Evolutionary conservation across 2,888 invertebrate genomes (phyloP).

Genomic region (Drosophila paranaensis): DNA sequence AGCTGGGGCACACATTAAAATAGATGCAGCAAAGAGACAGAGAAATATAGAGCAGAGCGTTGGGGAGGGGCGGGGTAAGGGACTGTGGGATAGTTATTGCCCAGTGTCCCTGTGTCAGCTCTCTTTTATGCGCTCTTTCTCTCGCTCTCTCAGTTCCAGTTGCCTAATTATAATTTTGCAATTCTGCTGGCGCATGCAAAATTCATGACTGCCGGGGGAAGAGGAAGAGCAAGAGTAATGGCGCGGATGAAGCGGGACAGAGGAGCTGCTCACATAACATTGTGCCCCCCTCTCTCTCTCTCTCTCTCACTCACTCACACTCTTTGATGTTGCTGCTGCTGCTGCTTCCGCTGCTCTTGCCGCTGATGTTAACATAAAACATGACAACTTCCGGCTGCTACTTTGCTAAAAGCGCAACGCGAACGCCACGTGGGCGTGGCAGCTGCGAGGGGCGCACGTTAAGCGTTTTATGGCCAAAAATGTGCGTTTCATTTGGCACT

Average conservation of each 20-base stretch:
- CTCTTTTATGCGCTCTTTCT: background rate
- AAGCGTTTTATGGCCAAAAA: constrained; percentile 74
- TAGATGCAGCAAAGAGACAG: background rate
- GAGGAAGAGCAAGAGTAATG: background rate
- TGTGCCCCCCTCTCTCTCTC: background rate
- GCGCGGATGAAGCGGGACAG: background rate
- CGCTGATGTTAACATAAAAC: constrained; percentile 73
- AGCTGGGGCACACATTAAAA: constrained; percentile 14
- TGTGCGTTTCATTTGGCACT: constrained; percentile 71
- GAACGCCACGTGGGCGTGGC: constrained; percentile 8
- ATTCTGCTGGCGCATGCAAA: constrained; percentile 78
- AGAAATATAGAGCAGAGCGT: background rate
- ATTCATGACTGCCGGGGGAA: constrained; percentile 57
- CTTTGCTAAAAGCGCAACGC: constrained; percentile 15
- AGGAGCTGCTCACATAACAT: constrained; percentile 16
- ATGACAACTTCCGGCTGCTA: constrained; percentile 71
- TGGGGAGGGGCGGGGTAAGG: background rate
- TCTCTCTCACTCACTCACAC: background rate
- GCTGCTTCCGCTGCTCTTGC: constrained; percentile 26
- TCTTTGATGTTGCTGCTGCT: constrained; percentile 2
- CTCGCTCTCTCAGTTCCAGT: constrained; percentile 27
- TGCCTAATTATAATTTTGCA: constrained; percentile 79
- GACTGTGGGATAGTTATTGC: constrained; percentile 31
- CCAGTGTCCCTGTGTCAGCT: constrained; percentile 17
- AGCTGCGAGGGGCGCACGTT: constrained; percentile 33